A percentile compares a stretch with the other conserved stretches of the same genome.
These are phyloP conservation scores for Silurus lanzhouensis DNA, from an alignment of 2,797 vertebrate species.

Conservation along the genomic window DNA sequence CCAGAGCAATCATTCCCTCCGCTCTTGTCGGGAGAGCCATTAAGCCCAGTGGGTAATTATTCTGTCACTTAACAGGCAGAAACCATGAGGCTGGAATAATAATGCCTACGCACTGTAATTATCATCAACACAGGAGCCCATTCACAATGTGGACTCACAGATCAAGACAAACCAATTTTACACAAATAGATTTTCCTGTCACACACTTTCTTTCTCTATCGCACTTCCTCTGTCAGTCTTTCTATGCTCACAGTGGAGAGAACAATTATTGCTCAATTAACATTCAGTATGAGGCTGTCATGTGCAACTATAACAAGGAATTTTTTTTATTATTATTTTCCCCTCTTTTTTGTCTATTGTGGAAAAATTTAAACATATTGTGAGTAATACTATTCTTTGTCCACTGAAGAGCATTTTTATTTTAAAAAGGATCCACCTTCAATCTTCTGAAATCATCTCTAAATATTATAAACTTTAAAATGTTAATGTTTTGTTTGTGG, in stretches of 20 bases:
- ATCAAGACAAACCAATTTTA: slow-evolving; percentile 59
- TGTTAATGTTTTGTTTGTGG: background rate
- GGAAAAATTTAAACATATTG: slow-evolving; percentile 41
- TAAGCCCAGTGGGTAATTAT: slow-evolving; percentile 73
- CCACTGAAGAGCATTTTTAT: background rate
- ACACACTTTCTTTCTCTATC: slow-evolving; percentile 33
- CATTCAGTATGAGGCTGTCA: slow-evolving; percentile 53
- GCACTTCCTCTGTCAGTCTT: slow-evolving; percentile 38
- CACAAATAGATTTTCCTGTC: slow-evolving; percentile 56
- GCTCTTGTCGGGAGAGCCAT: slow-evolving; percentile 59
- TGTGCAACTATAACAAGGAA: slow-evolving; percentile 53
- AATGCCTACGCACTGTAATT: slow-evolving; percentile 63
- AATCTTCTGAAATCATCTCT: background rate
- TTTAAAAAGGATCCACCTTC: background rate
- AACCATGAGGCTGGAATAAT: slow-evolving; percentile 61
- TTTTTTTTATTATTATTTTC: slow-evolving; percentile 27
- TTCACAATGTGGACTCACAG: slow-evolving; percentile 49
- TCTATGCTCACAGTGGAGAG: slow-evolving; percentile 29
- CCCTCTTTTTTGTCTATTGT: slow-evolving; percentile 22
- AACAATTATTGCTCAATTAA: slow-evolving; percentile 49
- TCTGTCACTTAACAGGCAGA: slow-evolving; percentile 72
- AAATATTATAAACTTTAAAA: background rate
- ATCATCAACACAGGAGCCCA: slow-evolving; percentile 60
- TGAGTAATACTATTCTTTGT: slow-evolving; percentile 7
- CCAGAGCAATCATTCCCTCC: slow-evolving; percentile 63